Conservation (phyloP, 1,140 invertebrate genomes). For the Papilio polyxenes region DNA sequence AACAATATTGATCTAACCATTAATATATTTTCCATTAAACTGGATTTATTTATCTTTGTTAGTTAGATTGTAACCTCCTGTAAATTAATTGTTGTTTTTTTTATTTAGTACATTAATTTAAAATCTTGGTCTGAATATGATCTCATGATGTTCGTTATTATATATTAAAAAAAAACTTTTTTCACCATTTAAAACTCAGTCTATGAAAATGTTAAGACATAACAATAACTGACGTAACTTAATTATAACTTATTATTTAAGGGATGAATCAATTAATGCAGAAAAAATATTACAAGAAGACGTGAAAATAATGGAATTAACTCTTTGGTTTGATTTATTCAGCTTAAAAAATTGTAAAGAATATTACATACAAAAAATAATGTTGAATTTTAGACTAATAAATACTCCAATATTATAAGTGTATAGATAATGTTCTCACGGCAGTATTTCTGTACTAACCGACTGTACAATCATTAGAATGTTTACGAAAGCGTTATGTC, state of each 20-base stretch:
- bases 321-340: no score
- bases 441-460: no score
- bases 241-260: background rate
- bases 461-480: background rate
- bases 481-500: background rate
- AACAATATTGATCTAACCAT: background rate
- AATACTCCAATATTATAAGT: no score
- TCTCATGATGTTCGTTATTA: background rate
- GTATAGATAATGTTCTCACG: no score
- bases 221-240: slow-evolving; percentile 15
- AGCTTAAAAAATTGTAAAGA: no score
- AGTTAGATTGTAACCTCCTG: background rate
- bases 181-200: background rate
- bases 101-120: background rate
- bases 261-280: slow-evolving; percentile 19
- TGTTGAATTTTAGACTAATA: no score
- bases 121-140: background rate
- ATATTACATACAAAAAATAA: no score
- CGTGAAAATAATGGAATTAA: background rate
- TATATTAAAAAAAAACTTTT: background rate
- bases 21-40: background rate
- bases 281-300: background rate
- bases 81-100: background rate
- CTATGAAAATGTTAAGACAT: background rate
- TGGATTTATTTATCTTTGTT: background rate